phyloP scores from a whole-genome alignment of 2,113 vertebrate genomes.

The Mobula birostris region DNA sequence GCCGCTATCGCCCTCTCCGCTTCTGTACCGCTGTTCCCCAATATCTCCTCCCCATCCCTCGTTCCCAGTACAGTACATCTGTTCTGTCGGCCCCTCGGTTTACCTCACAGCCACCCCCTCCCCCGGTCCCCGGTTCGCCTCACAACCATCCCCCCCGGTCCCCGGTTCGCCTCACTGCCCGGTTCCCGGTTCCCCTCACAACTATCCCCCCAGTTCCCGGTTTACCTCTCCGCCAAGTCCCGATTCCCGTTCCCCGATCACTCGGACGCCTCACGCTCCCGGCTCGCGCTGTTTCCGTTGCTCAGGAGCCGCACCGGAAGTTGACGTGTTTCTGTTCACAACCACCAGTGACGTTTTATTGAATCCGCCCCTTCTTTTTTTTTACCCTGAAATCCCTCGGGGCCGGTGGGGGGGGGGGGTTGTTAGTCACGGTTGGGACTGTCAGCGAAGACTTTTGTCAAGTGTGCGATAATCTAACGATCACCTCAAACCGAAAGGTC shows the following conservation, averaged over 20 bases:
- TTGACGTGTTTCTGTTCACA: slow-evolving; percentile 16
- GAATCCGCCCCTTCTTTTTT: too few relatives aligned
- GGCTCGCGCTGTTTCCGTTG: neutral
- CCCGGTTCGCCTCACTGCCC: too few relatives aligned
- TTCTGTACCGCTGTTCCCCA: too few relatives aligned
- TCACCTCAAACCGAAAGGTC: too few relatives aligned
- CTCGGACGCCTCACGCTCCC: neutral
- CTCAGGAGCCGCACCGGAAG: slow-evolving; percentile 6
- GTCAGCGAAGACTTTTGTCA: too few relatives aligned
- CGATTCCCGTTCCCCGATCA: neutral
- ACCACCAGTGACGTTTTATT: neutral
- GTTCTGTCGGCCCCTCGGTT: neutral
- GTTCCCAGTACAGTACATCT: neutral
- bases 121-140: neutral
- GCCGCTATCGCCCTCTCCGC: too few relatives aligned
- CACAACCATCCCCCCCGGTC: neutral
- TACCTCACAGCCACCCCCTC: too few relatives aligned
- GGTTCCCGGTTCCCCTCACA: neutral
- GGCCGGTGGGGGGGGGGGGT: too few relatives aligned
- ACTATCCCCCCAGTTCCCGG: too few relatives aligned
- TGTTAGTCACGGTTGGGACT: too few relatives aligned
- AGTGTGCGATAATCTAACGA: too few relatives aligned
- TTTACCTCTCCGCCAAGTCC: neutral
- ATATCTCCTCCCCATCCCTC: neutral
- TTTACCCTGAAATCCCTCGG: too few relatives aligned